A percentile compares a stretch with the other conserved stretches of the same genome.
These are phyloP conservation scores for Gymnopithys bicolor DNA, from an alignment of 2,797 vertebrate genomes.

Conservation along the genomic window DNA sequence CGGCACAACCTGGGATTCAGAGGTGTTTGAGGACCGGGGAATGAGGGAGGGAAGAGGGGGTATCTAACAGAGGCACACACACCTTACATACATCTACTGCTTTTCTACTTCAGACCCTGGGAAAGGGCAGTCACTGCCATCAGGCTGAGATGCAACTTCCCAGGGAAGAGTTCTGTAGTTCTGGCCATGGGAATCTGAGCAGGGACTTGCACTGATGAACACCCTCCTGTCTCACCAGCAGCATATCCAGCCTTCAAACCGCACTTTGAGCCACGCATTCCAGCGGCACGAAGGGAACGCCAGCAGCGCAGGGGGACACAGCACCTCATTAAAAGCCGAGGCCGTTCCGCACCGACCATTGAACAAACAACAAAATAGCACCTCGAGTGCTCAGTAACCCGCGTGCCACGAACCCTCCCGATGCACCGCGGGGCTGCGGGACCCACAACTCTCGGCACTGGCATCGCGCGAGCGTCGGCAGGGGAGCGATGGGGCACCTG, in stretches of 20 bases:
- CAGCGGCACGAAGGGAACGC: accelerated
- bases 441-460: not conserved
- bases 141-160: not conserved
- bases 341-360: accelerated
- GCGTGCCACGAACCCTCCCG: not conserved
- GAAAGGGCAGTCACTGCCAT: accelerated
- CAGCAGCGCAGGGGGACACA: accelerated
- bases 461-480: not conserved
- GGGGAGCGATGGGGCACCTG: not conserved
- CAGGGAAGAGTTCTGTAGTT: not conserved
- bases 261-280: accelerated
- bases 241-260: accelerated
- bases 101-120: accelerated
- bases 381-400: not conserved
- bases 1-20: accelerated
- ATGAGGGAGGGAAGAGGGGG: not conserved
- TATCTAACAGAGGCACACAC: not conserved
- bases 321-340: not conserved
- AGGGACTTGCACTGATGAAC: accelerated
- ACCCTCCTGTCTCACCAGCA: not conserved
- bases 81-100: not conserved
- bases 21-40: accelerated
- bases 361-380: accelerated
- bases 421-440: not conserved
- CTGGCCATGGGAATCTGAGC: accelerated